Conservation (phyloP, 2,113 vertebrate genomes). For the Pampusana beccarii region DNA sequence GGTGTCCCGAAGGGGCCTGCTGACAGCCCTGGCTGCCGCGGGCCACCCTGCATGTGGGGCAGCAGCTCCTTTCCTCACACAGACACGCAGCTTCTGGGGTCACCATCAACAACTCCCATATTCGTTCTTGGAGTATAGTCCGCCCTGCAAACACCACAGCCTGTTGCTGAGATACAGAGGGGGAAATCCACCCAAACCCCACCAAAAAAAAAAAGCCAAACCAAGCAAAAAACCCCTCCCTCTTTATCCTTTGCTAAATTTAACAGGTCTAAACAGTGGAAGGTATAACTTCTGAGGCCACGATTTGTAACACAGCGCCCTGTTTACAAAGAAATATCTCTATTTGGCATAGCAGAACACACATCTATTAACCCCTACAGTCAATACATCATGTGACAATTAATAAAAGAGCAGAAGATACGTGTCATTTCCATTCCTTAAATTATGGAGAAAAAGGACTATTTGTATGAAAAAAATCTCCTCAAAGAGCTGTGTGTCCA, state of each 20-base stretch:
- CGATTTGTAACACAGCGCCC: neutral
- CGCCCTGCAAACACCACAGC: neutral
- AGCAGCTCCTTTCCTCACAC: neutral
- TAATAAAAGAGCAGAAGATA: neutral
- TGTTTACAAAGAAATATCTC: neutral
- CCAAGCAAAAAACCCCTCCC: neutral
- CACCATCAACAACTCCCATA: neutral
- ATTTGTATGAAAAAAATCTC: neutral
- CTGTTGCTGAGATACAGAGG: neutral
- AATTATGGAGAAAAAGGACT: neutral
- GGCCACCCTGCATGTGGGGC: neutral
- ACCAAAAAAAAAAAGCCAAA: neutral
- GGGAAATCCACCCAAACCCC: neutral
- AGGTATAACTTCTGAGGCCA: neutral
- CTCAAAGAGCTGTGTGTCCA: neutral
- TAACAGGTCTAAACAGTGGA: neutral
- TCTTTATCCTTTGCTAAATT: neutral
- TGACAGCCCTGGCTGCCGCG: neutral
- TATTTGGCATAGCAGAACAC: neutral
- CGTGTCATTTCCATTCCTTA: neutral
- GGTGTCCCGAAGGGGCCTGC: neutral
- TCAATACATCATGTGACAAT: accelerated
- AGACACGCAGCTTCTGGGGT: neutral
- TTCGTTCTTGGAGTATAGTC: neutral
- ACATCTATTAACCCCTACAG: neutral